These are phyloP conservation scores for Hemicordylus capensis DNA, from an alignment of 2,113 vertebrate species.

Conservation along the genomic window DNA sequence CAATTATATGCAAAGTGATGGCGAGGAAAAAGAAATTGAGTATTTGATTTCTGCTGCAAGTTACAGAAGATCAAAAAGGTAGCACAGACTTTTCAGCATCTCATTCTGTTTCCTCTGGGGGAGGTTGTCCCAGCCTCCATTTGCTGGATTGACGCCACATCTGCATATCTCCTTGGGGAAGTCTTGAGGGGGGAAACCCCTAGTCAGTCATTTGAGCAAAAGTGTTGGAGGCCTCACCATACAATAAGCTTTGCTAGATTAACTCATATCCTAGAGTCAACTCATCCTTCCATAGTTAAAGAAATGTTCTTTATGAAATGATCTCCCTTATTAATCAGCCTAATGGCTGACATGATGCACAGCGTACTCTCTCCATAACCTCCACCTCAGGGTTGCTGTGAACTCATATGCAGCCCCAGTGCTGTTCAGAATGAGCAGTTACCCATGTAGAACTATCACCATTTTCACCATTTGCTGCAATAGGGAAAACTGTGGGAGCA, in stretches of 20 bases:
- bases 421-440: no score
- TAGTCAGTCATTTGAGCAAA: neutral
- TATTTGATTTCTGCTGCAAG: constrained; percentile 38
- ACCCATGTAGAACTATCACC: no score
- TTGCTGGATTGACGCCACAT: constrained; percentile 15
- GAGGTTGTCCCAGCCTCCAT: neutral
- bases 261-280: neutral
- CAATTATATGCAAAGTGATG: constrained; percentile 71
- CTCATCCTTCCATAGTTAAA: neutral
- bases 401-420: no score
- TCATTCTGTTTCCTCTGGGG: neutral
- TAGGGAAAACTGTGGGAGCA: no score
- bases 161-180: neutral
- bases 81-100: constrained; percentile 18
- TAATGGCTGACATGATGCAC: no score
- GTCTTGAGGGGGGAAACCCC: neutral
- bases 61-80: constrained; percentile 39
- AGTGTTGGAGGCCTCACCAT: neutral
- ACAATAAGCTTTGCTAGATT: neutral
- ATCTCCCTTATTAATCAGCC: constrained; percentile 21
- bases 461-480: no score
- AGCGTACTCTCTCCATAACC: no score
- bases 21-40: constrained; percentile 9
- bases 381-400: no score
- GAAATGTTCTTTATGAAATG: neutral